A percentile compares a stretch with the other conserved stretches of the same genome.
phyloP scores from a whole-genome alignment of 2,888 invertebrate genomes.

The Drosophila kokeensis region DNA sequence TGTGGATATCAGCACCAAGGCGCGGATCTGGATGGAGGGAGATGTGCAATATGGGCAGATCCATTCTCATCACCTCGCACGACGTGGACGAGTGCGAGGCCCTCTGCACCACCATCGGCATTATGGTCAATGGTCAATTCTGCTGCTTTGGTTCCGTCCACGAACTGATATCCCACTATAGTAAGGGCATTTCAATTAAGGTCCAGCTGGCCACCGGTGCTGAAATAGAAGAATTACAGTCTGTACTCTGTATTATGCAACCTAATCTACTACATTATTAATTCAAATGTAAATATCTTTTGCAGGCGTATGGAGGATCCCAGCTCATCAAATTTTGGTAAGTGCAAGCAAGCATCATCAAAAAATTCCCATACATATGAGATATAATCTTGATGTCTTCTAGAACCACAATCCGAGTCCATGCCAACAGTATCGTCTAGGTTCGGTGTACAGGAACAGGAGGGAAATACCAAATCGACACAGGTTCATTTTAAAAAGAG shows the following conservation, averaged over 20 bases:
- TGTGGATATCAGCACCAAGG: constrained; percentile 85
- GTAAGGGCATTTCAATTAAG: constrained; percentile 81
- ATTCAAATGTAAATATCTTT: neutral
- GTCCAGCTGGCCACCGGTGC: constrained; percentile 75
- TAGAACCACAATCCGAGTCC: neutral
- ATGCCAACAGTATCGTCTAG: neutral
- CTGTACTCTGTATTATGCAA: neutral
- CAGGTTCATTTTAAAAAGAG: neutral
- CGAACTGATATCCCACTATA: constrained; percentile 90
- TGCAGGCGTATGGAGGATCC: neutral
- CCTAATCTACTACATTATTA: neutral
- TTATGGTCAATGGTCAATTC: constrained; percentile 91
- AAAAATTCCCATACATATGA: no score
- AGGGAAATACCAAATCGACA: constrained; percentile 3
- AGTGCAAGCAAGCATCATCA: neutral
- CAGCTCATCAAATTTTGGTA: neutral
- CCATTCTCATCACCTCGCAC: constrained; percentile 92
- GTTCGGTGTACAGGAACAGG: neutral
- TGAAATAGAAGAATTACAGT: constrained; percentile 11
- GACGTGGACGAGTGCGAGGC: constrained; percentile 94
- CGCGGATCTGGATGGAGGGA: constrained; percentile 90
- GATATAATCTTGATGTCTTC: no score
- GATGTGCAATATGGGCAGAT: constrained; percentile 88
- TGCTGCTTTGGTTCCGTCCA: constrained; percentile 89
- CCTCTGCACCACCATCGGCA: constrained; percentile 90